Evolutionary conservation across 2,888 invertebrate genomes (phyloP).

Genomic region (Pachycephus smyrnensis): DNA sequence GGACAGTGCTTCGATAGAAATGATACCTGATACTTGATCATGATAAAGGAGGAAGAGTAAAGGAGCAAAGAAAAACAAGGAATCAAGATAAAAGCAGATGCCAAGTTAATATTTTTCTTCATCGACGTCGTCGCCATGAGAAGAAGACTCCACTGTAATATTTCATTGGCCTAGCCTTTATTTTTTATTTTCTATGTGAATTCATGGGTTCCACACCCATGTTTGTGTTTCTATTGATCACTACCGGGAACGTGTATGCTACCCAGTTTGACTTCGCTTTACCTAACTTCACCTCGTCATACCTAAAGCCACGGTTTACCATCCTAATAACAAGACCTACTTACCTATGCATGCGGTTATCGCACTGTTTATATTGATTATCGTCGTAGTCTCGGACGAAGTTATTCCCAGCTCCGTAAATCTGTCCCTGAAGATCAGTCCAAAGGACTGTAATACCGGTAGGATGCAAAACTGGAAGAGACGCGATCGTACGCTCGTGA

Average conservation of each 20-base stretch:
- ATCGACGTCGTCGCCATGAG: background rate
- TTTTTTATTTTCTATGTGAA: background rate
- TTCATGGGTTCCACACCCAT: background rate
- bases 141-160: too few species aligned
- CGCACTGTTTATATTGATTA: constrained; percentile 79
- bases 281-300: background rate
- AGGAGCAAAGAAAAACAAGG: background rate
- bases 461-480: constrained; percentile 74
- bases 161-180: background rate
- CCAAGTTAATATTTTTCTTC: background rate
- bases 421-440: constrained; percentile 77
- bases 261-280: too few species aligned
- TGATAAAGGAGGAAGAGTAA: background rate
- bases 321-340: constrained; percentile 31
- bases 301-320: background rate
- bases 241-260: too few species aligned
- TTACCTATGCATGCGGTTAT: constrained; percentile 78
- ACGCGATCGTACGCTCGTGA: constrained; percentile 5
- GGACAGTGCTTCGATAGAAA: background rate
- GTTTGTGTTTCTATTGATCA: background rate
- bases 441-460: constrained; percentile 79
- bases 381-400: constrained; percentile 77
- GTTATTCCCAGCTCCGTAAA: constrained; percentile 73
- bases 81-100: background rate
- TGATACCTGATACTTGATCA: background rate